Conservation (phyloP, 2,888 invertebrate species). For the Brenthis hecate region DNA sequence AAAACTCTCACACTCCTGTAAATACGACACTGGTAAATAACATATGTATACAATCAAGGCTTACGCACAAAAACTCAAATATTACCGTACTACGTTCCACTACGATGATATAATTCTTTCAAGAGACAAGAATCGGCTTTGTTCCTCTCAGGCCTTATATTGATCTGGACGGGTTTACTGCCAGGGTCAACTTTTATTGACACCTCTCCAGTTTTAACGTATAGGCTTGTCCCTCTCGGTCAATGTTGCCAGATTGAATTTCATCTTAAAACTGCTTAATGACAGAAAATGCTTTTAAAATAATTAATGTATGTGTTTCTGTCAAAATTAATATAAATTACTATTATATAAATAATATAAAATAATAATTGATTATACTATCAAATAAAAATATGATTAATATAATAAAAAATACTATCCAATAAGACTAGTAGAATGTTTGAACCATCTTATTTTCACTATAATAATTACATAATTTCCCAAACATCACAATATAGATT, state of each 20-base stretch:
- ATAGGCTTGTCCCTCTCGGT: conserved; percentile 33
- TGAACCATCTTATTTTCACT: background rate
- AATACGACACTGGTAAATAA: no score
- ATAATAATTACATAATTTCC: background rate
- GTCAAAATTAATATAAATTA: no score
- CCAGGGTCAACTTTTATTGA: conserved; percentile 49
- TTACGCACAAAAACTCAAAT: conserved; percentile 18
- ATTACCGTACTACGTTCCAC: conserved; percentile 19
- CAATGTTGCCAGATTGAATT: conserved; percentile 51
- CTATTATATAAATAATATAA: no score
- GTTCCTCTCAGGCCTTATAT: conserved; percentile 38
- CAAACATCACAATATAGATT: background rate
- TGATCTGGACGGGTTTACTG: conserved; percentile 41
- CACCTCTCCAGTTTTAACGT: conserved; percentile 38
- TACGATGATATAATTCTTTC: conserved; percentile 35
- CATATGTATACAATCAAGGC: background rate
- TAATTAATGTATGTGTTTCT: background rate
- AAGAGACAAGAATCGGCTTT: conserved; percentile 15
- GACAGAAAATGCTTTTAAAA: conserved; percentile 38
- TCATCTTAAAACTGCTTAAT: conserved; percentile 40
- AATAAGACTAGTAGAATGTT: no score
- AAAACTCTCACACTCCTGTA: no score
- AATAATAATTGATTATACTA: no score
- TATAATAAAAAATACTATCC: no score
- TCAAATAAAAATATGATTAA: no score